phyloP scores from a whole-genome alignment of 1,140 invertebrate species.

The Ostrea denselamellosa region DNA sequence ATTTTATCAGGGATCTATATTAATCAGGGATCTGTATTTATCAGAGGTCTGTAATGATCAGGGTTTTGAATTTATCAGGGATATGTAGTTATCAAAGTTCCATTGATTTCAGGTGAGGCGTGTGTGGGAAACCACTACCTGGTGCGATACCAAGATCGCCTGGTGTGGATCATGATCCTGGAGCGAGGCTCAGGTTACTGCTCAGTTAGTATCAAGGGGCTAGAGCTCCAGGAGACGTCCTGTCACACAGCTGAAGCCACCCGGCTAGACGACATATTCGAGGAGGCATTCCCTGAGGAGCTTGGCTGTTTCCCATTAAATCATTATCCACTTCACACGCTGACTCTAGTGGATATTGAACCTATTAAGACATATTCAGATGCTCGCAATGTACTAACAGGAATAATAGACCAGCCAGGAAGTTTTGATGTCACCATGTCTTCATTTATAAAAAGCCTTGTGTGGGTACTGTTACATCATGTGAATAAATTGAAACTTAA shows the following conservation, averaged over 20 bases:
- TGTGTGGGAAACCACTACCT: slow-evolving; percentile 79
- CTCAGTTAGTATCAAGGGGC: slow-evolving; percentile 78
- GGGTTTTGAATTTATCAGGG: background rate
- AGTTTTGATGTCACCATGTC: slow-evolving; percentile 75
- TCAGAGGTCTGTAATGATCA: no score
- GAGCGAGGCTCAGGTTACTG: slow-evolving; percentile 79
- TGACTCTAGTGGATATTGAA: slow-evolving; percentile 74
- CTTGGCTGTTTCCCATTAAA: slow-evolving; percentile 63
- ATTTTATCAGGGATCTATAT: no score
- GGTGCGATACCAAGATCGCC: slow-evolving; percentile 79
- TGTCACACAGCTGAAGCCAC: slow-evolving; percentile 81
- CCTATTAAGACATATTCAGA: slow-evolving; percentile 79
- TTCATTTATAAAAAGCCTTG: slow-evolving; percentile 77
- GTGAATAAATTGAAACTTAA: slow-evolving; percentile 71
- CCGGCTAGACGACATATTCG: slow-evolving; percentile 80
- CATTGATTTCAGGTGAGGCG: slow-evolving; percentile 73
- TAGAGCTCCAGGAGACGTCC: slow-evolving; percentile 81
- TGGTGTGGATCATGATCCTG: slow-evolving; percentile 79
- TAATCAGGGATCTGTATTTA: no score
- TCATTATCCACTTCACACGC: slow-evolving; percentile 73
- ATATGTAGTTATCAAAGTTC: no score
- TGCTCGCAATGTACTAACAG: slow-evolving; percentile 80
- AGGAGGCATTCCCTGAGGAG: slow-evolving; percentile 75
- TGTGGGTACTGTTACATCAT: slow-evolving; percentile 79
- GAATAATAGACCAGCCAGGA: slow-evolving; percentile 79